Evolutionary conservation across 2,888 invertebrate genomes (phyloP), one percentile per base, ranked within the genome.

Genomic region (Sinodicranocentrus sp.): DNA sequence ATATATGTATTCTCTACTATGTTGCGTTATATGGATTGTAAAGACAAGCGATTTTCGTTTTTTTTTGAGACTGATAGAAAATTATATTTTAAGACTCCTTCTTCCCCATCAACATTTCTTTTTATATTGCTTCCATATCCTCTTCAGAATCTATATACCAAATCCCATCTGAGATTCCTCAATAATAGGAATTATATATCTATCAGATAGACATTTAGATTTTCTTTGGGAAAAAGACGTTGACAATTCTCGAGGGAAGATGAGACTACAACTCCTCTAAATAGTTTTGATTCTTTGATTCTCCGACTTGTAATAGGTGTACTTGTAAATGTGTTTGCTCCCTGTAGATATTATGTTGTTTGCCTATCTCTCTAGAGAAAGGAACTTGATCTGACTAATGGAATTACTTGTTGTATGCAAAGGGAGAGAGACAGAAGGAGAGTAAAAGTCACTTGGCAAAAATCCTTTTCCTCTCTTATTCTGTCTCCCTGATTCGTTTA

Each of bases 311-410:
- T 61, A 61, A 33, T 57, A n/a, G 48, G 48, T 48, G 57, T 10
- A 5, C 23, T 33, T 48, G 48, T 3, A 17, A 15, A 13, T 39
- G 39, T 39, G 39, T 13, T 6, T 48, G 15, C 48, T n/a, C 48
- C 17, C 5, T 48, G 15, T 10, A 21, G 43, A 67, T 67, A 67
- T 67, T 67, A 67, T 33, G 61, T 61, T 61, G 61, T 61, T 19
- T 43, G 65, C 65, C n/a, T 43, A 19, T 71, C 57, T 71, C 71
- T 57, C 59, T 13, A 26, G 72, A 73, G 63, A 75, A 82, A 68
- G 44, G 59, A 57, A 71, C 28, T 70, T 76, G 70, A 82, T 82
- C 82, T 82, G 82, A 63, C 82, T 82, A 82, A 82, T 82, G 82
- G 76, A 82, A 82, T 82, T 82, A 73, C 57, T 61, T 23, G 17